phyloP scores from a whole-genome alignment of 1,140 invertebrate species.

The Schmidtea mediterranea region DNA sequence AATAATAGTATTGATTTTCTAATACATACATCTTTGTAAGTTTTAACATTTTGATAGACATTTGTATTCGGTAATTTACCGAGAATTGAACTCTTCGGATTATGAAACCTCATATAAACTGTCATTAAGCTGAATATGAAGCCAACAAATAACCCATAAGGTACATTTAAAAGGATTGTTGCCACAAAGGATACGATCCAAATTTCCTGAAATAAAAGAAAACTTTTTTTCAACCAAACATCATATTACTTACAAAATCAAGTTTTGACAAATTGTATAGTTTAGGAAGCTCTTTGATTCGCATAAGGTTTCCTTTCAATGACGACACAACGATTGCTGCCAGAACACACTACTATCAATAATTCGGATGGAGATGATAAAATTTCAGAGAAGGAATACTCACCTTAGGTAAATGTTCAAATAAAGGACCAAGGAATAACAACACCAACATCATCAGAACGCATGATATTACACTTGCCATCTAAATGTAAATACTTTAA shows the following conservation, averaged over 20 bases:
- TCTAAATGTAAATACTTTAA: too few species aligned
- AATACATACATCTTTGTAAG: slow-evolving; percentile 6
- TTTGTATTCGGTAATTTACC: slow-evolving; percentile 1
- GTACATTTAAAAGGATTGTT: slow-evolving; percentile 19
- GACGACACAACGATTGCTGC: slow-evolving; percentile 20
- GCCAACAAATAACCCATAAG: slow-evolving; percentile 18
- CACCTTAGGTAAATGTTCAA: slow-evolving; percentile 9
- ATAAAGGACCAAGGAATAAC: slow-evolving; percentile 6
- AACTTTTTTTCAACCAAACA: too few species aligned
- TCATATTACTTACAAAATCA: slow-evolving; percentile 12
- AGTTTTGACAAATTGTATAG: slow-evolving; percentile 20
- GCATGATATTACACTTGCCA: not conserved
- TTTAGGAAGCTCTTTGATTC: slow-evolving; percentile 15
- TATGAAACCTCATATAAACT: slow-evolving; percentile 20
- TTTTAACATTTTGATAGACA: slow-evolving; percentile 2
- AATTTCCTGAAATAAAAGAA: slow-evolving; percentile 10
- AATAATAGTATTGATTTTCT: too few species aligned
- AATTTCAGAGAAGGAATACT: not conserved
- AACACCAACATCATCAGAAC: slow-evolving; percentile 1
- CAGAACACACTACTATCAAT: slow-evolving; percentile 12
- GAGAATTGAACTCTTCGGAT: slow-evolving; percentile 9
- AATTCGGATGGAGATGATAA: not conserved
- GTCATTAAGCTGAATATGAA: slow-evolving; percentile 17
- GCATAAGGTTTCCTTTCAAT: slow-evolving; percentile 18
- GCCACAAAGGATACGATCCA: slow-evolving; percentile 20